Conservation (phyloP, 1,140 invertebrate species). For the Whitmania pigra region DNA sequence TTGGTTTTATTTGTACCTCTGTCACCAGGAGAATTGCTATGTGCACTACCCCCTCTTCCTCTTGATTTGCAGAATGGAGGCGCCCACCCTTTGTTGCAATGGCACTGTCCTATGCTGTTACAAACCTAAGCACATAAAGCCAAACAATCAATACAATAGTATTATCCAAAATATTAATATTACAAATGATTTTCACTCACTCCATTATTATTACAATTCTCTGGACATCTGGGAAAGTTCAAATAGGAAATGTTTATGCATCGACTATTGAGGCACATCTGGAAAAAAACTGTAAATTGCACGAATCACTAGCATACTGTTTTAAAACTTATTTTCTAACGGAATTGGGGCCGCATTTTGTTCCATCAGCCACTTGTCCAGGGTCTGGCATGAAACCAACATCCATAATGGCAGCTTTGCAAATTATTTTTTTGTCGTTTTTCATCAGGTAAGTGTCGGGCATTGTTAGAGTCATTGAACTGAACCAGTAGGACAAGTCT, state of each 20-base stretch:
- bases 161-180: neutral
- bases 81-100: conserved; percentile 76
- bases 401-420: conserved; percentile 51
- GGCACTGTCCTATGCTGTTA: conserved; percentile 79
- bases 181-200: conserved; percentile 31
- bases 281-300: conserved; percentile 29
- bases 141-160: too few relatives aligned
- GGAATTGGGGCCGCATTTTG: conserved; percentile 76
- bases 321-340: conserved; percentile 43
- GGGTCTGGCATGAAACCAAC: conserved; percentile 82
- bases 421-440: neutral
- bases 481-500: conserved; percentile 87
- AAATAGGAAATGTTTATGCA: conserved; percentile 63
- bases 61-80: conserved; percentile 70
- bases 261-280: conserved; percentile 86
- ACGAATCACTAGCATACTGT: too few relatives aligned
- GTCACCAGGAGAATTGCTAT: conserved; percentile 70
- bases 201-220: conserved; percentile 71
- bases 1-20: too few relatives aligned
- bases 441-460: conserved; percentile 28
- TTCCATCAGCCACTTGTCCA: conserved; percentile 83
- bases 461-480: conserved; percentile 56
- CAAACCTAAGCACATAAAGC: conserved; percentile 49
- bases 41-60: conserved; percentile 75
- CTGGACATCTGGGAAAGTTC: conserved; percentile 51